Evolutionary conservation across 2,797 vertebrate species (phyloP), one percentile per base, ranked within the genome.

Genomic region (Yasuhikotakia modesta): DNA sequence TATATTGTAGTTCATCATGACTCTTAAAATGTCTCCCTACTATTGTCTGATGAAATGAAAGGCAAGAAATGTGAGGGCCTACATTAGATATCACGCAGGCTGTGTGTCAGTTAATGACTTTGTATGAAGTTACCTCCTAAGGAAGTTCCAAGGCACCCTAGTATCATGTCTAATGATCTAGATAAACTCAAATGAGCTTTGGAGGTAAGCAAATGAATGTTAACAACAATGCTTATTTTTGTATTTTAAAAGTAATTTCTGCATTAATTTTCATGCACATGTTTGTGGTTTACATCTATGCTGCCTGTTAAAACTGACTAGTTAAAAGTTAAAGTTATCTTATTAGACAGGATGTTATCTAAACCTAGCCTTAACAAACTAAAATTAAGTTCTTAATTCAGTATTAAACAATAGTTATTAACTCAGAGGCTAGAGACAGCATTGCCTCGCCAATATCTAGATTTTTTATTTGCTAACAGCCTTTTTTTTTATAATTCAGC

Each of bases 121-220:
- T 61, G 67, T 19, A 53, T 52, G 32, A 70, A 35, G 30, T 52
- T 10, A 55, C n/a, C 67, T 69, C 24, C 32, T 16, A 48, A 7
- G 43, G 17, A 22, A 39, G 48, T 50, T 50, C 21, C 13, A 52
- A 52, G 19, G 19, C 46, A 48, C 13, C 7, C 6, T 24, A 63
- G 63, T 3, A 0, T 39, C 60, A 22, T 63, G 45, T 64, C n/a
- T 63, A 17, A 64, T 35, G 14, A 52, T 22, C 27, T 35, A 32
- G 27, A 35, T 45, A 73, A 60, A 60, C 46, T 19, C 14, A 27
- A 46, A 32, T 70, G 12, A 4, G n/a, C 67, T 21, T 21, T 35
- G 35, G 50, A 70, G 30, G 11, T 50, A 30, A 19, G n/a, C 27
- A 53, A 35, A 1, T n/a, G 45, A n/a, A 68, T 30, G 22, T 1